Evolutionary conservation across 2,113 vertebrate species (phyloP).

Genomic region (Onychostoma macrolepis): DNA sequence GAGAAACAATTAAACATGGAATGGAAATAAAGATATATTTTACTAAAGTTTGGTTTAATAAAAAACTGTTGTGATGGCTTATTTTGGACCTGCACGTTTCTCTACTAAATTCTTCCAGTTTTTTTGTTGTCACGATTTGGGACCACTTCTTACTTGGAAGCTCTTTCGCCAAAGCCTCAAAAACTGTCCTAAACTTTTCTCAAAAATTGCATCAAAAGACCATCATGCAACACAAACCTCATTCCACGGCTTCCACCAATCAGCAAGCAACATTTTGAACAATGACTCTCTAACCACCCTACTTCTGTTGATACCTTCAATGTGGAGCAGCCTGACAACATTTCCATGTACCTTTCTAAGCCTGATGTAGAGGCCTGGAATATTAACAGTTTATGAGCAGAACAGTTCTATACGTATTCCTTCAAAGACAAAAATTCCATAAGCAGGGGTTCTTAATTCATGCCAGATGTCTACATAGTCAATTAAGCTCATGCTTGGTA

Average conservation of each 20-base stretch:
- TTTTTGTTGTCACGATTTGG: background rate
- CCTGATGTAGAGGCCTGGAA: background rate
- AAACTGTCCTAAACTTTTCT: background rate
- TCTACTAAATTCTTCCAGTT: background rate
- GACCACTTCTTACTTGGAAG: background rate
- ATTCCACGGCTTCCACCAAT: slow-evolving; percentile 37
- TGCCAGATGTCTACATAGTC: background rate
- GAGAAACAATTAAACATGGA: background rate
- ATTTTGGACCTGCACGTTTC: background rate
- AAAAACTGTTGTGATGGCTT: background rate
- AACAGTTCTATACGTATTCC: background rate
- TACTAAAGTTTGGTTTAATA: background rate
- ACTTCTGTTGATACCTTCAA: slow-evolving; percentile 4
- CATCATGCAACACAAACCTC: slow-evolving; percentile 68
- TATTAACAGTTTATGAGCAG: background rate
- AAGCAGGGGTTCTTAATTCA: background rate
- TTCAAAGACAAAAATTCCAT: background rate
- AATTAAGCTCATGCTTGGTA: slow-evolving; percentile 14
- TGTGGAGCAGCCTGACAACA: slow-evolving; percentile 10
- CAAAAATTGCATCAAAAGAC: slow-evolving; percentile 40
- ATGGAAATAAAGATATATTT: background rate
- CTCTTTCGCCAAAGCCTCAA: background rate
- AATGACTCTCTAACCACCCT: slow-evolving; percentile 2
- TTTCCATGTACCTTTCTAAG: background rate
- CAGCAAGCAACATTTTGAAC: slow-evolving; percentile 46